phyloP scores from a whole-genome alignment of 1,140 invertebrate genomes.

The Drosophila nigromelanica region DNA sequence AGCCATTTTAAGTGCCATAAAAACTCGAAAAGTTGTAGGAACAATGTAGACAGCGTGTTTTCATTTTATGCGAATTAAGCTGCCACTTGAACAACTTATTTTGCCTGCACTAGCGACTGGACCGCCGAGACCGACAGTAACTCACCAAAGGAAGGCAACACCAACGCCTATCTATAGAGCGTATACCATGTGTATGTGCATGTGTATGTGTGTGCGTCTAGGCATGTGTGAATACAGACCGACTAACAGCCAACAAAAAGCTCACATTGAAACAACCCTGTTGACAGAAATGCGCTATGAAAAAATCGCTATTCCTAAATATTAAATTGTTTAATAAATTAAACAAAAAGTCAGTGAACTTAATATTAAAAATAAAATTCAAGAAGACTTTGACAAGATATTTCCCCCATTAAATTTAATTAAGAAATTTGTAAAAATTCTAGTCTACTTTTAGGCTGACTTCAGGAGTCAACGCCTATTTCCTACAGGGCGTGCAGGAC shows the following conservation, averaged over 20 bases:
- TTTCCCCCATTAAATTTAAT: background rate
- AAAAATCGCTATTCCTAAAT: conserved; percentile 4
- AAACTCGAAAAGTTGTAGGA: conserved; percentile 83
- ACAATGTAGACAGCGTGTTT: conserved; percentile 84
- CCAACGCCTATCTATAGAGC: conserved; percentile 16
- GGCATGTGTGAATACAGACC: conserved; percentile 28
- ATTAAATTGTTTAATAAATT: background rate
- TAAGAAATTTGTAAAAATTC: conserved; percentile 12
- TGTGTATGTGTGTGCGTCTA: conserved; percentile 15
- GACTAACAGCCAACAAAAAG: conserved; percentile 14
- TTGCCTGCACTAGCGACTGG: conserved; percentile 64
- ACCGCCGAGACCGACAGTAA: conserved; percentile 56
- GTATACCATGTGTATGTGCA: conserved; percentile 13
- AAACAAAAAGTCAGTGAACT: background rate
- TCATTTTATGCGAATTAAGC: conserved; percentile 84
- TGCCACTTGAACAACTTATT: conserved; percentile 81
- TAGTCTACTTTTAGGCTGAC: conserved; percentile 64
- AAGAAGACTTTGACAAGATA: background rate
- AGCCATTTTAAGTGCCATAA: conserved; percentile 81
- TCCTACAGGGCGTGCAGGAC: conserved; percentile 60
- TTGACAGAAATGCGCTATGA: conserved; percentile 16
- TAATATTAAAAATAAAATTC: background rate
- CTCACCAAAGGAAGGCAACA: conserved; percentile 51
- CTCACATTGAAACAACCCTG: conserved; percentile 18
- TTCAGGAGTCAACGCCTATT: conserved; percentile 42